Percentiles rank a stretch among this genome's conserved stretches.
phyloP scores from a whole-genome alignment of 2,797 vertebrate genomes.

The Aselliscus stoliczkanus region DNA sequence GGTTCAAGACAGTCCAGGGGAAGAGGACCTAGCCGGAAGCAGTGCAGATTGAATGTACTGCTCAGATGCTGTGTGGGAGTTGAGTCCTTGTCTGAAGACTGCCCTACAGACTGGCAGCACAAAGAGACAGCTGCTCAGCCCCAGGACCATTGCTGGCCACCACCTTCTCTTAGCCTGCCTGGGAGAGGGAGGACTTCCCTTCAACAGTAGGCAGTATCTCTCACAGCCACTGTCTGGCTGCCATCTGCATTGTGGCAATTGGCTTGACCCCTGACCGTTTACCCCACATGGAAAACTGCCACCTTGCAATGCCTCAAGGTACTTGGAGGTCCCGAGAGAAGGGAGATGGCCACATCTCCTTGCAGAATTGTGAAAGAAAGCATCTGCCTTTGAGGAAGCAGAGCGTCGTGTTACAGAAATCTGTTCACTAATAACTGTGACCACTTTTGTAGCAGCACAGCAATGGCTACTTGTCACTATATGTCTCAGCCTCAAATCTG shows the following conservation, averaged over 20 bases:
- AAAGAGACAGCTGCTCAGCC: background rate
- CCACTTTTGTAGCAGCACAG: background rate
- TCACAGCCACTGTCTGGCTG: background rate
- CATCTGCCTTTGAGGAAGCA: background rate
- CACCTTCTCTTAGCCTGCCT: too few relatives aligned
- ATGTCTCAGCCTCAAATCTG: background rate
- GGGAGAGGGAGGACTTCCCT: accelerated
- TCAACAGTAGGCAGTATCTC: background rate
- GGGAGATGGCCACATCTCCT: background rate
- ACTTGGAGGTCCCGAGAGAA: background rate
- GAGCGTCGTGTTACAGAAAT: background rate
- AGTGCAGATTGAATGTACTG: accelerated
- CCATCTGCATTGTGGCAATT: background rate
- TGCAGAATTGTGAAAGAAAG: background rate
- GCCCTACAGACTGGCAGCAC: accelerated
- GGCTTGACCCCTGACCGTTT: background rate
- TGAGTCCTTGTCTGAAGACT: background rate
- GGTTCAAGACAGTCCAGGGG: background rate
- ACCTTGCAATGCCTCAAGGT: background rate
- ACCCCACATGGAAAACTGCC: background rate
- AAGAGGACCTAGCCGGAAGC: background rate
- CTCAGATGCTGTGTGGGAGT: background rate
- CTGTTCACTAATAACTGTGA: background rate
- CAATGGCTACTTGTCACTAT: background rate
- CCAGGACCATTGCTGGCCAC: accelerated